phyloP scores from a whole-genome alignment of 2,113 vertebrate genomes.

The Lepus europaeus region DNA sequence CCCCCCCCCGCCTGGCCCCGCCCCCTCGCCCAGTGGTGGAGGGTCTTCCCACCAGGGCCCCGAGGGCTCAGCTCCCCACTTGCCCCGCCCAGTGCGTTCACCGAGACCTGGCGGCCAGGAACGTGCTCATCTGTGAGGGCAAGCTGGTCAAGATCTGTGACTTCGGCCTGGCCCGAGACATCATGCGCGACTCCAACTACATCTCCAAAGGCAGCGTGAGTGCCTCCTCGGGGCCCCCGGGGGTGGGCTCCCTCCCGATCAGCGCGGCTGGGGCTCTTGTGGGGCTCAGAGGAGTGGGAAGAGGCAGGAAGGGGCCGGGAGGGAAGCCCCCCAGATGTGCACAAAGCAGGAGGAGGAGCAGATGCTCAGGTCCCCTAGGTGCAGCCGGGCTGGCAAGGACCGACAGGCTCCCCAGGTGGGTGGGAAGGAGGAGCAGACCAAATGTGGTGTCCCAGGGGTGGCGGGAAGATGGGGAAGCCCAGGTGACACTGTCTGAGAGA shows the following conservation, averaged over 20 bases:
- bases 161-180: conserved; percentile 97
- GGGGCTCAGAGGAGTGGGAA: too few relatives aligned
- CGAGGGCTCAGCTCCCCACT: neutral
- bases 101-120: conserved; percentile 97
- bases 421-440: neutral
- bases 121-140: conserved; percentile 98
- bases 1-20: neutral
- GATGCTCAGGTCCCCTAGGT: neutral
- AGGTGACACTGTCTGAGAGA: neutral
- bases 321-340: neutral
- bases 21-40: neutral
- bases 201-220: conserved; percentile 99
- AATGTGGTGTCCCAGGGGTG: neutral
- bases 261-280: fast-evolving
- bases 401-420: neutral
- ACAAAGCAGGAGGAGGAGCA: neutral
- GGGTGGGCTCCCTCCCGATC: neutral
- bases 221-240: neutral
- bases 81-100: conserved; percentile 94
- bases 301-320: neutral
- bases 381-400: neutral
- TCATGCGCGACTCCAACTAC: conserved; percentile 99
- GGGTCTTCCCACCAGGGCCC: neutral
- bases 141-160: conserved; percentile 99
- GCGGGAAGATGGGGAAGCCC: neutral